Evolutionary conservation across 2,797 vertebrate genomes (phyloP).

Genomic region (Oreochromis grahami): DNA sequence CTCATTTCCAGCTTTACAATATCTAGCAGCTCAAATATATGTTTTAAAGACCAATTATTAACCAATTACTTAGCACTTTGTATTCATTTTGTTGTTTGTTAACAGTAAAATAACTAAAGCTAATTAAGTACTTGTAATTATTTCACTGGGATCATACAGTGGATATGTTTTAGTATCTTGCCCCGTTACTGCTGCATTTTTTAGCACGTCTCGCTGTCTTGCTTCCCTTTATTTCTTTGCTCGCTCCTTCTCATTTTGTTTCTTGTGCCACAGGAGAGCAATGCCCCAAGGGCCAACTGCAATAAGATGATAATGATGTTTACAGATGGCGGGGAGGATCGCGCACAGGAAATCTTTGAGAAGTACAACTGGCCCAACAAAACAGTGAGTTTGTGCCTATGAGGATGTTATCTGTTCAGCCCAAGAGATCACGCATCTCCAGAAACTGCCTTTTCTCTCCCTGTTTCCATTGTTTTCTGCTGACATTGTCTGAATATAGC

Average conservation of each 20-base stretch:
- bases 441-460: not conserved
- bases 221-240: conserved; percentile 6
- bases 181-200: not conserved
- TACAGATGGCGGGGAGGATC: conserved; percentile 95
- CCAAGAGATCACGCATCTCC: conserved; percentile 13
- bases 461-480: not conserved
- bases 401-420: conserved; percentile 14
- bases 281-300: conserved; percentile 92
- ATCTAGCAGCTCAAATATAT: not conserved
- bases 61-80: not conserved
- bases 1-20: not conserved
- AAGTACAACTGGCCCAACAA: conserved; percentile 99
- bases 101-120: not conserved
- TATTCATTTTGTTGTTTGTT: not conserved
- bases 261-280: conserved; percentile 78
- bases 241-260: not conserved
- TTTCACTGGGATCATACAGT: not conserved
- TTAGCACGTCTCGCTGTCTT: conserved; percentile 2
- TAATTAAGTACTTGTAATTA: not conserved
- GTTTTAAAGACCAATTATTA: not conserved
- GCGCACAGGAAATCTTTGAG: conserved; percentile 95
- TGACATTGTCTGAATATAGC: conserved; percentile 30
- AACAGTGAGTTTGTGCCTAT: conserved; percentile 80
- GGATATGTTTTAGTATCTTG: not conserved
- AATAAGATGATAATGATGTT: conserved; percentile 99